phyloP scores from a whole-genome alignment of 2,888 invertebrate species.

The Drosophila antonietae region DNA sequence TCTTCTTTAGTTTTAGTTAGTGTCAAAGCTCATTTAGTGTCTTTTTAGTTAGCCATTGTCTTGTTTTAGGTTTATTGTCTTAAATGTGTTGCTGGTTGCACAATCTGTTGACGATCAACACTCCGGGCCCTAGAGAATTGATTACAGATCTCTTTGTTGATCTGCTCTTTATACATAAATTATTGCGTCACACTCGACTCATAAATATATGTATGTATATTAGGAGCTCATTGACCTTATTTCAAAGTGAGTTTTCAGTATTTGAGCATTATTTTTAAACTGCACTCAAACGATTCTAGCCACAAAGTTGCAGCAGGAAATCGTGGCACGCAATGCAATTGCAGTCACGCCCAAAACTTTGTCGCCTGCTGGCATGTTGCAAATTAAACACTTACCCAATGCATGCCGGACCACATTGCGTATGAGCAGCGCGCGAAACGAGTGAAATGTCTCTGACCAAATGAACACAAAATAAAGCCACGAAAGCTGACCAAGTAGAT shows the following conservation, averaged over 20 bases:
- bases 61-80: conserved; percentile 44
- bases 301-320: conserved; percentile 16
- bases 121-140: conserved; percentile 50
- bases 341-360: conserved; percentile 39
- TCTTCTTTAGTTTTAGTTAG: conserved; percentile 32
- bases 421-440: conserved; percentile 34
- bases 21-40: conserved; percentile 13
- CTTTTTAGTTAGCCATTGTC: conserved; percentile 42
- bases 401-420: conserved; percentile 33
- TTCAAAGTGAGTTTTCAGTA: conserved; percentile 19
- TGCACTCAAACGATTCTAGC: conserved; percentile 33
- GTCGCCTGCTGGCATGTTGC: conserved; percentile 39
- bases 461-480: neutral
- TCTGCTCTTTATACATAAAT: conserved; percentile 59
- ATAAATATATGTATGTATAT: neutral
- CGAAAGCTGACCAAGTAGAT: conserved; percentile 52
- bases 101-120: conserved; percentile 53
- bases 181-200: conserved; percentile 47
- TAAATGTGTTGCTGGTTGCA: conserved; percentile 33
- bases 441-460: conserved; percentile 55
- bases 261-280: neutral
- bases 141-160: conserved; percentile 40
- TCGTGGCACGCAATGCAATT: conserved; percentile 16
- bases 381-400: conserved; percentile 51
- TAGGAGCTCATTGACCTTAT: conserved; percentile 59